Base-by-base conservation (phyloP, 2,888 invertebrate genomes). In the Mesorhabditis sp. region DNA sequence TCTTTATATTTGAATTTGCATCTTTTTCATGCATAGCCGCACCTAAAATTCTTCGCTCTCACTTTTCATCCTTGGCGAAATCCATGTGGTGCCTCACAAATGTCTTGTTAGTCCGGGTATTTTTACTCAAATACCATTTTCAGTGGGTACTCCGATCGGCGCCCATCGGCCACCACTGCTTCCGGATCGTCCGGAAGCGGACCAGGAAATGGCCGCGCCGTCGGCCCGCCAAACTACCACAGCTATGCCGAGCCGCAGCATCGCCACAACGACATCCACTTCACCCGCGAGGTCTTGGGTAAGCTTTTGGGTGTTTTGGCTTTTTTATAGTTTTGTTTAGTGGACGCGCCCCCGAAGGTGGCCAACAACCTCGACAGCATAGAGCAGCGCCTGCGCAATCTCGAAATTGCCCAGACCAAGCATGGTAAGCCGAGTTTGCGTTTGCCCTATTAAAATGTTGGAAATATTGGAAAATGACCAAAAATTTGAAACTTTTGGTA, bases 381-480 rank as follows among this genome's bases (percentile, higher is more conserved):
- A 10, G 58, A 50, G n/a, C 58, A 50, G n/a, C 7, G 58, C 7
- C 58, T 50, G 58, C 58, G 58, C 7, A 50, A n/a, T 50, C 58
- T 50, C 58, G 58, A 50, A 50, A 13, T 50, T 10, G 58, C 7
- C n/a, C 58, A 50, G n/a, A 50, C 58, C n/a, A n/a, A 10, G n/a
- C 58, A 50, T 13, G 58, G 58, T 50, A n/a, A 50, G 58, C 7
- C 28, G 28, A 28, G 28, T 28, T 28, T 28, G 28, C 28, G 28
- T 28, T 28, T 28, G 28, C 28, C 28, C 28, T 28, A 28, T 28
- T 28, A 28, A 28, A 28, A 28, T 28, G 28, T 28, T 50, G 58
- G n/a, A 50, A 50, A 50, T 50, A 50, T n/a, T n/a, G n/a, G 58
- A 50, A 50, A 50, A 50, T 10, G n/a, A n/a, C 58, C 58, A n/a